These are phyloP conservation scores for Laticauda laticaudata DNA, from an alignment of 2,113 vertebrate species.

Conservation along the genomic window DNA sequence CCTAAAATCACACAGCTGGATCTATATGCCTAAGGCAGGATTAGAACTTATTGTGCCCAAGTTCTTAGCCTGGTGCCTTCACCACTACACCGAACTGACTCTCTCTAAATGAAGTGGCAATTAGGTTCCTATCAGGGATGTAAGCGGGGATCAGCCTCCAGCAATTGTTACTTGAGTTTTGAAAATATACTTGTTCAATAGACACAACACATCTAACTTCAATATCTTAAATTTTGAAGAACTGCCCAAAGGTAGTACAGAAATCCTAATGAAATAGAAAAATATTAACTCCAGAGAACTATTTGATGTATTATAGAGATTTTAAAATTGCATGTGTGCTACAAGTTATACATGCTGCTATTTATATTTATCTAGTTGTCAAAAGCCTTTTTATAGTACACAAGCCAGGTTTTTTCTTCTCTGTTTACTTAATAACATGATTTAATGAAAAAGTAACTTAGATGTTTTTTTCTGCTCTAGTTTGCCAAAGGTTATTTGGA, in stretches of 20 bases:
- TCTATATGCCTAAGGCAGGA: neutral
- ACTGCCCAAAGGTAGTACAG: neutral
- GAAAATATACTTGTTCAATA: neutral
- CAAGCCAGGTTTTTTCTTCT: constrained; percentile 34
- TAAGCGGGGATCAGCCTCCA: neutral
- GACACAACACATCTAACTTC: neutral
- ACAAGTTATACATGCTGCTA: neutral
- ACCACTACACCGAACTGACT: neutral
- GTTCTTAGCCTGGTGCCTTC: neutral
- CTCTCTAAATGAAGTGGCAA: neutral
- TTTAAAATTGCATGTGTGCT: neutral
- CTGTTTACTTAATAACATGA: neutral
- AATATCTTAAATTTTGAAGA: neutral
- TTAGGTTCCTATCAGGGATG: neutral
- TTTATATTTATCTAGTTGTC: neutral
- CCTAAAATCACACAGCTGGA: neutral
- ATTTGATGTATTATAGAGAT: neutral
- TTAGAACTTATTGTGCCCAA: neutral
- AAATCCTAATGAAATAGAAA: neutral
- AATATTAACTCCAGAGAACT: neutral
- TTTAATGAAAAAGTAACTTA: neutral
- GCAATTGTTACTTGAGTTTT: neutral
- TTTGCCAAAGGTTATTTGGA: neutral
- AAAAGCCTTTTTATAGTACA: constrained; percentile 12
- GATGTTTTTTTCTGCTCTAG: neutral